phyloP scores from a whole-genome alignment of 2,113 vertebrate genomes.

The Lipophrys pholis region DNA sequence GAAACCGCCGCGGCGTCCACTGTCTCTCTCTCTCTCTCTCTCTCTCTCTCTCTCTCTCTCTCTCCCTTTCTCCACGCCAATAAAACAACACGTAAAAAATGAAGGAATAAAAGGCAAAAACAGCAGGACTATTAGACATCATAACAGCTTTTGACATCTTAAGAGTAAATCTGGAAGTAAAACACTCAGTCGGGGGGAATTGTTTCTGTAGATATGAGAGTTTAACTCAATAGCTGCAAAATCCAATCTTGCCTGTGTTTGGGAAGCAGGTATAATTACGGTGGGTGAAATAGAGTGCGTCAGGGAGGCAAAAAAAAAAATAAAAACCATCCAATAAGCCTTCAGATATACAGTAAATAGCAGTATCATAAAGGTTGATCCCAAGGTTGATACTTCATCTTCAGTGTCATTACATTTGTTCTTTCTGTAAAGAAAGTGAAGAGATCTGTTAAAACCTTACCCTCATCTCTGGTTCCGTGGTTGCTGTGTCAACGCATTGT shows the following conservation, averaged over 20 bases:
- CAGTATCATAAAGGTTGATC: neutral
- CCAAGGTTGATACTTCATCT: neutral
- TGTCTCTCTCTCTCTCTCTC: too few relatives aligned
- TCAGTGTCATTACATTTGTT: too few relatives aligned
- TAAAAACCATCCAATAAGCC: neutral
- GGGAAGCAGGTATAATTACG: too few relatives aligned
- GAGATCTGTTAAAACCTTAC: too few relatives aligned
- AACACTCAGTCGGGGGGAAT: neutral
- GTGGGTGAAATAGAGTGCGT: too few relatives aligned
- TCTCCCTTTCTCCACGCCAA: neutral
- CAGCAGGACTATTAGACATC: constrained; percentile 32
- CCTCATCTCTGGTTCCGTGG: too few relatives aligned
- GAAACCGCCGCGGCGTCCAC: constrained; percentile 10
- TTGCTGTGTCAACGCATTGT: too few relatives aligned
- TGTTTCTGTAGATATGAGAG: constrained; percentile 2
- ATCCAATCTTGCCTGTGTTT: neutral
- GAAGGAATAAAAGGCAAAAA: neutral
- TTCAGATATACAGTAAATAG: neutral
- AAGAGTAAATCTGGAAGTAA: constrained; percentile 6
- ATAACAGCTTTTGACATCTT: constrained; percentile 34
- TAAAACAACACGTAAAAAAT: constrained; percentile 7
- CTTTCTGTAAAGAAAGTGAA: too few relatives aligned
- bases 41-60: too few relatives aligned
- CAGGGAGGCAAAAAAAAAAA: too few relatives aligned
- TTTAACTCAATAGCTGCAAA: neutral